A percentile compares a stretch with the other conserved stretches of the same genome.
Conservation (phyloP, 2,888 invertebrate genomes). For the Ophioninae sp. region DNA sequence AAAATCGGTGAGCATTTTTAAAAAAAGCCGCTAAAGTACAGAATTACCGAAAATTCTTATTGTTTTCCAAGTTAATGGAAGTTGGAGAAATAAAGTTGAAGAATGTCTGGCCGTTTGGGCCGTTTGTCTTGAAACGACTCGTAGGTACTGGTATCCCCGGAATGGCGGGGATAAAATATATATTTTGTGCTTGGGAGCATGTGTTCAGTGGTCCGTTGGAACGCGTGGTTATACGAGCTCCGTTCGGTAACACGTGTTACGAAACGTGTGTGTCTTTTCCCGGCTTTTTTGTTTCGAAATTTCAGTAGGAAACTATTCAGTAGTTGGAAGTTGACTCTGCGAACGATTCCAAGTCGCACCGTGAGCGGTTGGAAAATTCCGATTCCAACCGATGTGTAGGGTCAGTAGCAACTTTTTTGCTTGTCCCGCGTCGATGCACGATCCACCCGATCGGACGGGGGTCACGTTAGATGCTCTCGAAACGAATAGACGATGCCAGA, state of each 20-base stretch:
- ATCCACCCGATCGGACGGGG: conserved; percentile 12
- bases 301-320: neutral
- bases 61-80: too few species aligned
- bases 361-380: neutral
- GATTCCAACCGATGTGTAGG: neutral
- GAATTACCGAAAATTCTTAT: too few species aligned
- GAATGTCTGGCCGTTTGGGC: neutral
- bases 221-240: conserved; percentile 20
- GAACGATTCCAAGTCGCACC: neutral
- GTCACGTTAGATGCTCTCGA: conserved; percentile 42
- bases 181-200: neutral
- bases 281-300: neutral
- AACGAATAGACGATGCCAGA: neutral
- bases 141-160: neutral
- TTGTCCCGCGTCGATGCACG: neutral
- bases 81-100: neutral
- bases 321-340: neutral
- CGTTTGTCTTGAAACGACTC: conserved; percentile 10
- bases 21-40: too few species aligned
- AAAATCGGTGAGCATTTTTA: too few species aligned
- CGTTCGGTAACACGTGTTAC: neutral
- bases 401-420: conserved; percentile 2
- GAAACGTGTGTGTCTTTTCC: neutral
- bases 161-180: conserved; percentile 32
- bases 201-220: conserved; percentile 37